Evolutionary conservation across 2,797 vertebrate genomes (phyloP), one percentile per base, ranked within the genome.

Genomic region (Gila robusta): DNA sequence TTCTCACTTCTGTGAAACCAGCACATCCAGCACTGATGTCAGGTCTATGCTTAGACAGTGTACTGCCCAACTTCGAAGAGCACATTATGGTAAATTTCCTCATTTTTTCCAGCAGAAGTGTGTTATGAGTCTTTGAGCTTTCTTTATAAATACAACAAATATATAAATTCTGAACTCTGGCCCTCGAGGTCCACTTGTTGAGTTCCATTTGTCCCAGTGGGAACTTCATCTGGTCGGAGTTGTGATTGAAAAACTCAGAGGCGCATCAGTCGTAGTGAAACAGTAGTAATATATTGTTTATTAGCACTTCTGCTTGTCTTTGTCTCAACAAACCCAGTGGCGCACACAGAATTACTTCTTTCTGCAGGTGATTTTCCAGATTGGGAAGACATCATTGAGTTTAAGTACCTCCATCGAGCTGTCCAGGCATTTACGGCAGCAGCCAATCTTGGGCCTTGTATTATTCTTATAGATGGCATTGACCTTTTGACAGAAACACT

Each of bases 1-100:
- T 81, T 70, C 92, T 1, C 89, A 92, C 37, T 92, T 93, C 26
- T 90, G 92, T 84, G 93, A 93, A 3, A 91, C 89, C 67, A 87
- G 90, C 62, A 92, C 84, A 16, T 86, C 90, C 8, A 91, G 90
- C 85, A 88, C 86, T 9, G 88, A 94, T 73, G 72, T 94, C 83
- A 87, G 87, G 84, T 90, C 91, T 0, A 70, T 93, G 67, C 88
- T 94, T 12, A 91, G 91, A 76, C 90, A 89, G 80, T 91, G 91
- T 78, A 89, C 91, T 59, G 82, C 81, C n/a, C 90, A 90, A 28
- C 87, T 94, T 14, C 89, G 82, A 47, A 74, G 72, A 79, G 71
- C 52, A 28, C 83, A 88, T 90, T 89, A 92, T 8, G 92, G 93
- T 94, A 89, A 90, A 7, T n/a, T 37, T 9, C 6, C 8, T 44